Evolutionary conservation across 2,113 vertebrate species (phyloP).

Genomic region (Pteronura brasiliensis): DNA sequence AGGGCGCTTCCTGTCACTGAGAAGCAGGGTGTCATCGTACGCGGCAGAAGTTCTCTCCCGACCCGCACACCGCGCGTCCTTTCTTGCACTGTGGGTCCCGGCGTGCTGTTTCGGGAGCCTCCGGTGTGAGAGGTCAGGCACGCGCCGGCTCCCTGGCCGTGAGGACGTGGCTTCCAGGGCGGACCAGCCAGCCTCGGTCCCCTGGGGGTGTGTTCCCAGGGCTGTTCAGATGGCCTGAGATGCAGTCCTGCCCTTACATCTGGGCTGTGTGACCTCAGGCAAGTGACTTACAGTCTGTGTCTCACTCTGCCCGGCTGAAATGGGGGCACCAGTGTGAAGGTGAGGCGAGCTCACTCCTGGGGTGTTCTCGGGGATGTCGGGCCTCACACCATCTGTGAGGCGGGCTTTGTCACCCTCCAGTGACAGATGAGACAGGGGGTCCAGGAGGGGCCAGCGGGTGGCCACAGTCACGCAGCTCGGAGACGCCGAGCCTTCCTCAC

Average conservation of each 20-base stretch:
- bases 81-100: not conserved
- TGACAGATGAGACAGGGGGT: not conserved
- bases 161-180: not conserved
- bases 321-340: accelerated
- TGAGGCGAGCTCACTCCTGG: not conserved
- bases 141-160: accelerated
- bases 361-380: not conserved
- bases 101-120: not conserved
- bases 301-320: not conserved
- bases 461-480: not conserved
- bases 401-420: accelerated
- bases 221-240: not conserved
- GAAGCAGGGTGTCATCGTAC: constrained; percentile 29
- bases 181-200: accelerated
- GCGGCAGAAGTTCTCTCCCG: not conserved
- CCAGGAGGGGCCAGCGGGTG: not conserved
- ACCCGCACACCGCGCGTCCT: not conserved
- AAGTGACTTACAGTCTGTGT: not conserved
- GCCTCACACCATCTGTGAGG: accelerated
- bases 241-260: accelerated
- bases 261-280: accelerated
- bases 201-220: not conserved
- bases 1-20: not conserved
- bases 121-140: not conserved
- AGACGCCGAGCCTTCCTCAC: not conserved